Base-by-base conservation (phyloP, 2,888 invertebrate species). In the Machimus atricapillus region DNA sequence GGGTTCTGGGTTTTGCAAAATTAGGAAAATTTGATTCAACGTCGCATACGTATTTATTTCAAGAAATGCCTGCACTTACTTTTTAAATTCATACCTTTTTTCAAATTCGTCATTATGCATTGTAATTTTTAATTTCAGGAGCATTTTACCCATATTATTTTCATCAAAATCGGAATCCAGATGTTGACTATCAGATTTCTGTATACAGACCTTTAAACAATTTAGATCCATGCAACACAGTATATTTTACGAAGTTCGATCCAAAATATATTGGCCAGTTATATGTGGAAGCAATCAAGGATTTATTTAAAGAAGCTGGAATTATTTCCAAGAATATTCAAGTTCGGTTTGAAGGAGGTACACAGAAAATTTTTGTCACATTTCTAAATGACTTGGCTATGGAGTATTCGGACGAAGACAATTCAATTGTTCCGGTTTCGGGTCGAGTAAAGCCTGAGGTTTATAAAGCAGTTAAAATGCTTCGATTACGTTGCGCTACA, bases 71-170 rank as follows among this genome's bases (percentile, higher is more conserved):
- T n/a, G n/a, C n/a, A n/a, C n/a, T n/a, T n/a, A n/a, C n/a, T n/a
- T n/a, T n/a, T n/a, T n/a, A n/a, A n/a, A n/a, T n/a, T n/a, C n/a
- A n/a, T n/a, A n/a, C n/a, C n/a, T n/a, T n/a, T n/a, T n/a, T n/a
- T 31, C 2, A 12, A 8, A 12, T 40, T 40, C 12, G 40, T 40
- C 12, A 40, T 40, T 2, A 1, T 40, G 12, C 1, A 19, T 78
- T 78, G 9, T 86, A 23, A 52, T 19, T 56, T 31, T 19, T 79
- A 27, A 12, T 74, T 74, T 52, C 56, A 88, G 87, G 89, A 2
- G 98, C 98, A 1, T 98, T 98, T 92, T 99, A 98, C 93, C 99
- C 99, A 0, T 96, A 98, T 92, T 98, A 97, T 92, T 98, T 95
- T 27, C 94, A 95, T 46, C 90, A 93, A n/a, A n/a, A n/a, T 9